Base-by-base conservation (phyloP, 2,113 vertebrate genomes). In the Origma solitaria region DNA sequence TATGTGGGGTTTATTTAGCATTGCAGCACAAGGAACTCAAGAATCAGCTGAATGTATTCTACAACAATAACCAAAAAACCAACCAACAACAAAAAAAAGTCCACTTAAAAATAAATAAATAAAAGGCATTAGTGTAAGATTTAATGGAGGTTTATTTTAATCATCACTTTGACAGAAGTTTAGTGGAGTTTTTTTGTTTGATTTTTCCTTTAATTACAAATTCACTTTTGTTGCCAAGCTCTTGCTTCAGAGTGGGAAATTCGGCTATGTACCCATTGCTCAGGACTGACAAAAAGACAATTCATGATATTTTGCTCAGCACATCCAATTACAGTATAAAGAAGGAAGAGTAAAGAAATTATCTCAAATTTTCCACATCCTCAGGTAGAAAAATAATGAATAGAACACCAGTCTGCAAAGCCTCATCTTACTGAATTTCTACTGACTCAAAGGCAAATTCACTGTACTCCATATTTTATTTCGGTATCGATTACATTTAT, bases 131-230 rank as follows among this genome's bases (percentile, higher is more conserved):
- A 53, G 8, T 28, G 5, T 30, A 57, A 50, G 24, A 45, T 69
- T 70, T 65, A 78, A 44, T 7, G 7, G 21, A 28, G 6, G 13
- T 40, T 88, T 90, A 82, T 35, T 84, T 92, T 30, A 82, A 76
- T 51, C 25, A 22, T 24, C 1, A 0, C 23, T 82, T 37, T 44
- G 30, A 51, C 10, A 75, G 23, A 68, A 53, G 5, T 71, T 61
- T 50, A 11, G 4, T 45, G 28, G 8, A 6, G 15, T 0, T 5
- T 42, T 1, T 10, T 49, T 33, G 8, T 58, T 60, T 25, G 0
- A 6, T 40, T 35, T 66, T 56, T 31, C 31, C 45, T 51, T 31
- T 53, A 62, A 35, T 33, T 78, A 15, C 53, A 79, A 58, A 57
- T 51, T 92, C 19, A 60, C 6, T 8, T 69, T 90, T 64, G 12